phyloP scores from a whole-genome alignment of 1,140 invertebrate genomes.

The Anthonomus grandis region DNA sequence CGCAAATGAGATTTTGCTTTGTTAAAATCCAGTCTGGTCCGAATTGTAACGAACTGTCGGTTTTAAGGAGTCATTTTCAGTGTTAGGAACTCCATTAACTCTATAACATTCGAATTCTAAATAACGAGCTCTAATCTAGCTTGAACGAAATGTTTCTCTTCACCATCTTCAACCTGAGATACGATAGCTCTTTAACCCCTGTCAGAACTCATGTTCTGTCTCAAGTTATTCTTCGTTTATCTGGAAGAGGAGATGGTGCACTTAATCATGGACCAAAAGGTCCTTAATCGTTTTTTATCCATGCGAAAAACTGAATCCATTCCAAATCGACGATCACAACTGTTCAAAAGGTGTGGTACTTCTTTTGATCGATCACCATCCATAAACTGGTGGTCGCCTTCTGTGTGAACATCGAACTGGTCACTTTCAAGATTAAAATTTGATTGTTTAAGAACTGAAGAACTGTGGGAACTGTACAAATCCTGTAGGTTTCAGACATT shows the following conservation, averaged over 20 bases:
- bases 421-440: constrained; percentile 62
- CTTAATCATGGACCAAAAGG: constrained; percentile 53
- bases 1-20: no score
- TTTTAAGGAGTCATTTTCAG: no score
- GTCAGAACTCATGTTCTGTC: constrained; percentile 65
- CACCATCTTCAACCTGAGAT: constrained; percentile 76
- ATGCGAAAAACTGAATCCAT: constrained; percentile 47
- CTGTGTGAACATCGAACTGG: constrained; percentile 77
- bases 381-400: constrained; percentile 90
- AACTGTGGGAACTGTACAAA: no score
- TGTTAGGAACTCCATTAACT: no score
- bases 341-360: constrained; percentile 59
- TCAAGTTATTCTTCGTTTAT: constrained; percentile 72
- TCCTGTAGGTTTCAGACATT: constrained; percentile 57
- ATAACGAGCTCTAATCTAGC: no score
- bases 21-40: no score
- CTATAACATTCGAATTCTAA: no score
- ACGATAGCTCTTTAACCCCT: constrained; percentile 58
- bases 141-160: constrained; percentile 76
- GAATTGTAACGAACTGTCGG: no score
- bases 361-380: constrained; percentile 78
- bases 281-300: constrained; percentile 56
- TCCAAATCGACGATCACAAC: constrained; percentile 40
- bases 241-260: constrained; percentile 70
- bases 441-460: constrained; percentile 60